Evolutionary conservation across 2,797 vertebrate species (phyloP), one percentile per base, ranked within the genome.

Genomic region (Gymnothorax reevesii): DNA sequence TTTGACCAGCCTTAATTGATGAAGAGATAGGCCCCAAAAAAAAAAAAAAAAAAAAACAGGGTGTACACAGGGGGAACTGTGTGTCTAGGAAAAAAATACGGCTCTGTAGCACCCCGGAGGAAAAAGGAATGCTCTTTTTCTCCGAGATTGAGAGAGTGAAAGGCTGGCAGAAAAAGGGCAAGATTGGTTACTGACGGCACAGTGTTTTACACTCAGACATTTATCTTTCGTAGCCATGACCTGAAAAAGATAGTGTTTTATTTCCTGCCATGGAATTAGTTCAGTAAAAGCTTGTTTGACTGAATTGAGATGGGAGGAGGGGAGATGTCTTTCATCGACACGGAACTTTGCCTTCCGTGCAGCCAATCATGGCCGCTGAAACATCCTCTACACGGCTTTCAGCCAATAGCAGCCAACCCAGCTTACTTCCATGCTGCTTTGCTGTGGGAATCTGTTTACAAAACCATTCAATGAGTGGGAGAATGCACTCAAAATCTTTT

Each of bases 391-490:
- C 20, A 5, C 62, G 20, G 20, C 71, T 86, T 80, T 90, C 89
- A 84, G 86, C 87, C 88, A 75, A 69, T 87, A 42, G 33, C 77
- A 60, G 20, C 13, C 77, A 88, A 85, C 71, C 17, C 75, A 85
- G 55, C 77, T 89, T 69, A 88, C 20, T 33, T 64, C 66, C 60
- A 83, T 59, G 75, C 88, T 59, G 22, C 85, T 71, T 69, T 75
- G 85, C 84, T 15, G 8, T 17, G 59, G 59, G 59, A 62, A 62
- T 3, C 59, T 62, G 13, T 62, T 62, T 62, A 13, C 59, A 12
- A 62, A 62, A 62, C 33, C 59, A 62, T 62, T 62, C 8, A 62
- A 62, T 62, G 59, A 17, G 4, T 0, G 20, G 59, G 8, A 62
- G 59, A 62, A 62, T 3, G 59, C 59, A 2, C 59, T 62, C 8